Conservation (phyloP, 64 coral and sea anemone genomes). For the Pocillopora verrucosa region DNA sequence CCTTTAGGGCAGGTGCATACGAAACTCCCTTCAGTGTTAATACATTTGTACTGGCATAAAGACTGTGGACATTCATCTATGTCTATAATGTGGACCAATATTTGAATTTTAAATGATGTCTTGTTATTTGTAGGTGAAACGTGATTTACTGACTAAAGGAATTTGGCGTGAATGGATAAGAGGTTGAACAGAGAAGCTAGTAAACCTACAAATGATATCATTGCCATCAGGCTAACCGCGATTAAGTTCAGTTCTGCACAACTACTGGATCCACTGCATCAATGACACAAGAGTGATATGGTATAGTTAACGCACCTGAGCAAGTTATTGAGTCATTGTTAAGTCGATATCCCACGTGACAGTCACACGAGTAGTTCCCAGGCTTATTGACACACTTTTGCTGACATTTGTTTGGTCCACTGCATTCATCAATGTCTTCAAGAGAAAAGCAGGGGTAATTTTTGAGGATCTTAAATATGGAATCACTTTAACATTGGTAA, state of each 20-base stretch:
- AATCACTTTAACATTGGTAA: no score
- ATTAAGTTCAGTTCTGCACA: no score
- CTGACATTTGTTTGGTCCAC: slow-evolving; percentile 1
- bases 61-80: neutral
- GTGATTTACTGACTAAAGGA: neutral
- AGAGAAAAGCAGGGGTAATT: neutral
- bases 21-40: neutral
- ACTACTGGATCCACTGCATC: no score
- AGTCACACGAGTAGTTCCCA: slow-evolving; percentile 32
- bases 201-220: no score
- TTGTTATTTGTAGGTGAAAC: neutral
- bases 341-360: slow-evolving; percentile 8
- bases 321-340: slow-evolving; percentile 30
- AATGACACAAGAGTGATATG: neutral
- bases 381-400: slow-evolving; percentile 43
- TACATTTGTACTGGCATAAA: slow-evolving; percentile 13
- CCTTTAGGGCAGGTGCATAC: neutral
- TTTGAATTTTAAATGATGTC: no score
- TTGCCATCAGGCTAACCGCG: no score
- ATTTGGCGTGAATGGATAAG: no score
- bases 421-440: slow-evolving; percentile 50
- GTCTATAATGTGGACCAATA: neutral
- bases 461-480: neutral
- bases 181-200: no score
- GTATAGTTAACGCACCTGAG: neutral